phyloP scores from a whole-genome alignment of 2,113 vertebrate species.

The Prinia subflava region DNA sequence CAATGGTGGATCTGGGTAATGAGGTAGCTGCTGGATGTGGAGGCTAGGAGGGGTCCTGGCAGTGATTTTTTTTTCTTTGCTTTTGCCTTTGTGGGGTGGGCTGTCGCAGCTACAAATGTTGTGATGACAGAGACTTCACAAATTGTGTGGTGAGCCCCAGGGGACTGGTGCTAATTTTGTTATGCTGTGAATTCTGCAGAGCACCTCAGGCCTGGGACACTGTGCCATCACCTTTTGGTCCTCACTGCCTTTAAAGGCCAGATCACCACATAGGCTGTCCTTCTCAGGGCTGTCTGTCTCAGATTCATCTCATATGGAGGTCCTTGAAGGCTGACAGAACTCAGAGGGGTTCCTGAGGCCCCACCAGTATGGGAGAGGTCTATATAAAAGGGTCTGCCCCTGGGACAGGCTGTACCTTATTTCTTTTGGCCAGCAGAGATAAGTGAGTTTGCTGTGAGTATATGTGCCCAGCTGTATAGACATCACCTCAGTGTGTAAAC shows the following conservation, averaged over 20 bases:
- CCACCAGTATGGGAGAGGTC: background rate
- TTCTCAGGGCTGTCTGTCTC: background rate
- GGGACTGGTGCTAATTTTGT: background rate
- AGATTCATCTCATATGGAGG: background rate
- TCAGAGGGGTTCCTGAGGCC: background rate
- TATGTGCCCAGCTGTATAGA: background rate
- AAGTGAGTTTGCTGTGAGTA: background rate
- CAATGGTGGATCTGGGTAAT: background rate
- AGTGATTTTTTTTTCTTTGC: background rate
- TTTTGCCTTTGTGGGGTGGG: background rate
- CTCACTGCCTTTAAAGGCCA: background rate
- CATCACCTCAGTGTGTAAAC: background rate
- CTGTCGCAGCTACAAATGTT: background rate
- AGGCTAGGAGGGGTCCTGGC: background rate
- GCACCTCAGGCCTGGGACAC: background rate
- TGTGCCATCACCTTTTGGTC: background rate
- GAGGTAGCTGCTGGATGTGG: background rate
- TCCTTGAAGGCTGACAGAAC: background rate
- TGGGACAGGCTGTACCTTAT: background rate
- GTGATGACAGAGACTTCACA: fast-evolving
- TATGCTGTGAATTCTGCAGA: background rate
- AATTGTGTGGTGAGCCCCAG: fast-evolving
- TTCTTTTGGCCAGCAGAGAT: background rate
- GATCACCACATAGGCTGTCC: background rate
- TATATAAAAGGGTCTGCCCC: background rate